Percentiles rank a stretch among this genome's conserved stretches.
Evolutionary conservation across 2,888 invertebrate species (phyloP).

Genomic region (Carterocephalus palaemon): DNA sequence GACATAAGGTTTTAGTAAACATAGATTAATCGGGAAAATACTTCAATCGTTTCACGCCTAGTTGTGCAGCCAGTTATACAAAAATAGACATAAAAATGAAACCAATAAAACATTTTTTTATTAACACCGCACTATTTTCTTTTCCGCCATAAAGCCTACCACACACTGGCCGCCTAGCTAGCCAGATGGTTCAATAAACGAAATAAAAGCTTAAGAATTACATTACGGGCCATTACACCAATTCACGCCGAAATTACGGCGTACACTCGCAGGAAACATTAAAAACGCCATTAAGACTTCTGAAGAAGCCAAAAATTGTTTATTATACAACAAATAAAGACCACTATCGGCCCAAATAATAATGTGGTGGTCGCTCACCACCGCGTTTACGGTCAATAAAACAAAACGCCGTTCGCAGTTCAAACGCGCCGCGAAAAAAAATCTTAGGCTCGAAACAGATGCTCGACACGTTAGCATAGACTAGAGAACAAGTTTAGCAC

Average conservation of each 20-base stretch:
- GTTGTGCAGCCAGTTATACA: too few species aligned
- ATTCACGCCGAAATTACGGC: slow-evolving; percentile 21
- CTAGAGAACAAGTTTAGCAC: too few species aligned
- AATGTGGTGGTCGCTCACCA: slow-evolving; percentile 29
- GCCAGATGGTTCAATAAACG: slow-evolving; percentile 23
- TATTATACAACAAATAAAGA: slow-evolving; percentile 37
- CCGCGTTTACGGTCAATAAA: slow-evolving; percentile 49
- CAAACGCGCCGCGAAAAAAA: slow-evolving; percentile 44
- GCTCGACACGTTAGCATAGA: not conserved
- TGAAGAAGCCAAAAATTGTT: slow-evolving; percentile 39
- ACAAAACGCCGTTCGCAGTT: slow-evolving; percentile 44
- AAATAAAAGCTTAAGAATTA: slow-evolving; percentile 20
- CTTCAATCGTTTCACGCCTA: too few species aligned
- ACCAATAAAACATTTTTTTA: slow-evolving; percentile 16
- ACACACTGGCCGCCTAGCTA: slow-evolving; percentile 10
- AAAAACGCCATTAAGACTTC: slow-evolving; percentile 35
- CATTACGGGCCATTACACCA: slow-evolving; percentile 18
- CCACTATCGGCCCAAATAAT: slow-evolving; percentile 34
- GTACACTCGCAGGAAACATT: slow-evolving; percentile 31
- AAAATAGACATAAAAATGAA: slow-evolving; percentile 5
- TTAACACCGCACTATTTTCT: slow-evolving; percentile 6
- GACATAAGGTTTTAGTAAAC: too few species aligned
- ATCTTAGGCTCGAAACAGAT: slow-evolving; percentile 15
- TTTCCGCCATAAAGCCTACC: slow-evolving; percentile 12
- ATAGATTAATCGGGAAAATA: too few species aligned